Base-by-base conservation (phyloP, 2,113 vertebrate genomes). In the Dolichotis patagonum region DNA sequence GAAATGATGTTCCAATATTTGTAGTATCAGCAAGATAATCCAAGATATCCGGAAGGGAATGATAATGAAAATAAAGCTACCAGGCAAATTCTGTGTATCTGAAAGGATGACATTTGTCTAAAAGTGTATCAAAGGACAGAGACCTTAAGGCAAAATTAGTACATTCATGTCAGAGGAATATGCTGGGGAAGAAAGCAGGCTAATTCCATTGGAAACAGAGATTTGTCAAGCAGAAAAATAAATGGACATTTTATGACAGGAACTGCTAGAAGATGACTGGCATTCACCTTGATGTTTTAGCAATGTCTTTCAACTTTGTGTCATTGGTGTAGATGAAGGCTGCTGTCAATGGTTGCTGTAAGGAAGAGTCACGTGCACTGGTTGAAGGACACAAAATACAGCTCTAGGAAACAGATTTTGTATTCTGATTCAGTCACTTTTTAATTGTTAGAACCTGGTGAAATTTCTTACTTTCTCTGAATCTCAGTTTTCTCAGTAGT, bases 11-110 rank as follows among this genome's bases (percentile, higher is more conserved):
- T 52, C 38, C 35, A 6, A 41, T 95, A 17, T 95, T 88, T 89
- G 56, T 58, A 81, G 9, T 60, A 88, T 69, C 69, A 14, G 41
- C 32, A 16, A 52, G 19, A 41, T 78, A 85, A 85, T 38, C 4
- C 2, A 77, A 75, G 46, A 20, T 86, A 88, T 91, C 88, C 6
- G 84, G 86, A 95, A 77, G 56, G 46, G 63, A 91, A 89, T 90
- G 71, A 30, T 95, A 90, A 87, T 93, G 46, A 94, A 93, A 93
- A 84, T 94, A 71, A 89, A 85, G 56, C 3, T 41, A 93, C 0
- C 28, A 92, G 20, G 26, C 11, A 94, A 88, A 5, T 2, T 9
- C 60, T 94, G 54, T 49, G 65, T 38, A 56, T 94, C 88, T 46
- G 52, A 77, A 69, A n/a, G 28, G 38, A 77, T 92, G 30, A 1